Base-by-base conservation (phyloP, 2,888 invertebrate species). In the Monopis laevigella region DNA sequence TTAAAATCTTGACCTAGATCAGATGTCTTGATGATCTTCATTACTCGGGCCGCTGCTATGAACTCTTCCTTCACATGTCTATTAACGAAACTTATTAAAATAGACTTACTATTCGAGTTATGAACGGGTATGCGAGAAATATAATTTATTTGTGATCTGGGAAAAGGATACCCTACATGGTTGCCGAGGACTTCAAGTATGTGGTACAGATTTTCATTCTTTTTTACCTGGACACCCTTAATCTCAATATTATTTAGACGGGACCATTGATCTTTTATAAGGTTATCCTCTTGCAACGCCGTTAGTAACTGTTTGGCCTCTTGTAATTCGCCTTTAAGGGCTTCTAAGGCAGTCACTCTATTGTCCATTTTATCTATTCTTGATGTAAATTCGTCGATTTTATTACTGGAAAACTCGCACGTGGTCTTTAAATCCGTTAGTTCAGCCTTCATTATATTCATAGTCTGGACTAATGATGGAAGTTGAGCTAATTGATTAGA, bases 361-460 rank as follows among this genome's bases (percentile, higher is more conserved):
- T 18, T 11, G 8, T 46, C 46, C 8, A 47, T 10, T 1, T 28
- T 11, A 10, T 40, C 13, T 1, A 48, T 17, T 11, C 12, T 42
- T 5, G 8, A 36, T 2, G 43, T 40, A 12, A 48, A 40, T 7
- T 38, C 30, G 7, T 12, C 29, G 1, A 46, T 42, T 7, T 40
- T 24, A 4, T 43, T 24, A 13, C 46, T 45, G 3, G 42, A 39
- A 41, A 43, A 43, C 19, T 46, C 44, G 5, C 43, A 32, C 1
- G 47, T 47, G 1, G 39, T 38, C 26, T 43, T 48, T 5, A 47
- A 29, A 10, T 29, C 29, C 2, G 26, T 28, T 0, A 49, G 3
- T 6, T 51, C 49, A 7, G 10, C 12, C 28, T 48, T 47, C 1
- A 51, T 50, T 1, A 17, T 11, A 26, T 47, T 50, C 0, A 51